phyloP scores from a whole-genome alignment of 2,888 invertebrate genomes.

The Congeria kusceri region DNA sequence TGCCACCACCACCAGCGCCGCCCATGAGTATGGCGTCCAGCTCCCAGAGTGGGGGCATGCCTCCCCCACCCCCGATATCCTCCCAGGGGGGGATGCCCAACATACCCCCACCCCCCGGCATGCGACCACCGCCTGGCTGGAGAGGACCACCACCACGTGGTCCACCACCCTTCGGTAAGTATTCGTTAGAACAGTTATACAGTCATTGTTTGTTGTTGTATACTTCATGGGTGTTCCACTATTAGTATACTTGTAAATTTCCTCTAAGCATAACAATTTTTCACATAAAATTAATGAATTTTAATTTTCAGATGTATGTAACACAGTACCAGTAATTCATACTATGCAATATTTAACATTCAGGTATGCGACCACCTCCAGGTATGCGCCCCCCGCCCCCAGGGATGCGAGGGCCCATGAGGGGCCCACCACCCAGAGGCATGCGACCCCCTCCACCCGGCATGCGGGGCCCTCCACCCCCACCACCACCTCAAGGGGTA shows the following conservation, averaged over 20 bases:
- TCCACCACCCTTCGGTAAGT: conserved; percentile 70
- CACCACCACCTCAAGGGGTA: conserved; percentile 57
- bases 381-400: conserved; percentile 64
- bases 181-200: neutral
- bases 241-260: conserved; percentile 31
- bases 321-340: too few relatives aligned
- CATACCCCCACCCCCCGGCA: conserved; percentile 71
- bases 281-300: too few relatives aligned
- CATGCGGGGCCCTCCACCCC: conserved; percentile 71
- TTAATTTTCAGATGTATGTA: too few relatives aligned
- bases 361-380: conserved; percentile 26
- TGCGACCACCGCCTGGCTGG: conserved; percentile 80
- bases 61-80: conserved; percentile 44
- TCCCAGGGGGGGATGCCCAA: conserved; percentile 55
- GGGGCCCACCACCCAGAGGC: conserved; percentile 50
- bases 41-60: conserved; percentile 25
- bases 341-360: too few relatives aligned
- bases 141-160: conserved; percentile 79
- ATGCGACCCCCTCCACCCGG: conserved; percentile 68
- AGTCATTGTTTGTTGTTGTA: neutral
- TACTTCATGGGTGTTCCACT: neutral
- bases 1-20: conserved; percentile 64
- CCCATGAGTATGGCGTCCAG: conserved; percentile 29
- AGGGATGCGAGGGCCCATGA: conserved; percentile 76
- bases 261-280: too few relatives aligned